Evolutionary conservation across 2,113 vertebrate species (phyloP), one percentile per base, ranked within the genome.

Genomic region (Siniperca knerii): DNA sequence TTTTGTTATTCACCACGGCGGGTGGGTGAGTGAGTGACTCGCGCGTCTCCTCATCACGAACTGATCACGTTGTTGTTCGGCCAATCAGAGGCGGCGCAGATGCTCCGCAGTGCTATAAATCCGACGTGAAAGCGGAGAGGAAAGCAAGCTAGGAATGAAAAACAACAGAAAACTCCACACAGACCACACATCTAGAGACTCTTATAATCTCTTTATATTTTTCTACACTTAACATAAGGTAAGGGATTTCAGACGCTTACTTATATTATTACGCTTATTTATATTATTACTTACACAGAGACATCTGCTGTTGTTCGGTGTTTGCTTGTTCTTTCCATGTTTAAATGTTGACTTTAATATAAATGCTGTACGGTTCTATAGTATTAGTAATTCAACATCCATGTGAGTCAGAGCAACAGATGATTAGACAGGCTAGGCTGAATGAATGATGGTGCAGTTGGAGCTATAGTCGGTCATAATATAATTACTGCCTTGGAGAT

Each of bases 211-310:
- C 15, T 70, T 82, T 5, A 83, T 88, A 42, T 68, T 88, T 52
- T 78, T 70, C 75, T 84, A 77, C 55, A 83, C 75, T 74, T 90
- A 87, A 89, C 87, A 83, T 11, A 75, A 85, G 92, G 89, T 92
- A 85, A 88, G 85, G 6, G 6, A 7, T 9, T 23, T 11, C 0
- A 1, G 15, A 25, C 5, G 4, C 6, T 10, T 37, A 4, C 12
- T 16, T 9, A 13, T 21, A 29, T 29, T 29, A 29, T 29, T 29
- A 29, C 29, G 29, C 29, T 29, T 29, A 29, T 29, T 29, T 29
- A 29, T 29, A 29, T 29, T 29, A 29, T 29, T 29, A 29, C 29
- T 3, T 37, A 37, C 3, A 3, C 35, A 37, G 35, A 37, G 35
- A 37, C 35, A 6, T 37, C 35, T 4, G 35, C 35, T 37, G 35